Percentiles rank a stretch among this genome's conserved stretches.
Evolutionary conservation across 2,113 vertebrate genomes (phyloP).

Genomic region (Emydocephalus ijimae): DNA sequence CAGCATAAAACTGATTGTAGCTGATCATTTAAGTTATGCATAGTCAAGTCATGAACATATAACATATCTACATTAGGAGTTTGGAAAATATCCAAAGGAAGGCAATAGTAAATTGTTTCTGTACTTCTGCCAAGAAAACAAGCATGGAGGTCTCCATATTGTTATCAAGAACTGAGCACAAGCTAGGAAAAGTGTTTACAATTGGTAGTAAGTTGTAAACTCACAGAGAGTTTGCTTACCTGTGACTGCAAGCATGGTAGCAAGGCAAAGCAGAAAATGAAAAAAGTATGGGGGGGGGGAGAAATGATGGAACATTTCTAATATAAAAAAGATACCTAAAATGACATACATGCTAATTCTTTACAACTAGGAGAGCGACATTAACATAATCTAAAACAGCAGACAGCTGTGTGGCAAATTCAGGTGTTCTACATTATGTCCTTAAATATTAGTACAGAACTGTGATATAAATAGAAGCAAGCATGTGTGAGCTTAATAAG

Average conservation of each 20-base stretch:
- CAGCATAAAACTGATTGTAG: background rate
- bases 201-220: background rate
- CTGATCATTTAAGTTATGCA: background rate
- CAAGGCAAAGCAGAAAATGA: background rate
- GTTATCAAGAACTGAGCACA: background rate
- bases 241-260: background rate
- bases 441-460: constrained; percentile 58
- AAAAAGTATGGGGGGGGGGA: background rate
- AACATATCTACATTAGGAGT: background rate
- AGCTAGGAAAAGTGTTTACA: background rate
- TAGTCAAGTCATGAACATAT: background rate
- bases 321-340: background rate
- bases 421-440: constrained; percentile 4
- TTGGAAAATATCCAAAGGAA: background rate
- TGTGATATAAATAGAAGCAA: constrained; percentile 50
- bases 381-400: background rate
- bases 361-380: background rate
- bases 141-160: background rate
- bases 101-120: background rate
- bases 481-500: constrained; percentile 46
- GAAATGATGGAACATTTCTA: background rate
- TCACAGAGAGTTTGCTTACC: background rate
- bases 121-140: background rate
- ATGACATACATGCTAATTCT: background rate
- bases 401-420: constrained; percentile 14